phyloP scores from a whole-genome alignment of 2,797 vertebrate genomes.

The Ciconia nigra region DNA sequence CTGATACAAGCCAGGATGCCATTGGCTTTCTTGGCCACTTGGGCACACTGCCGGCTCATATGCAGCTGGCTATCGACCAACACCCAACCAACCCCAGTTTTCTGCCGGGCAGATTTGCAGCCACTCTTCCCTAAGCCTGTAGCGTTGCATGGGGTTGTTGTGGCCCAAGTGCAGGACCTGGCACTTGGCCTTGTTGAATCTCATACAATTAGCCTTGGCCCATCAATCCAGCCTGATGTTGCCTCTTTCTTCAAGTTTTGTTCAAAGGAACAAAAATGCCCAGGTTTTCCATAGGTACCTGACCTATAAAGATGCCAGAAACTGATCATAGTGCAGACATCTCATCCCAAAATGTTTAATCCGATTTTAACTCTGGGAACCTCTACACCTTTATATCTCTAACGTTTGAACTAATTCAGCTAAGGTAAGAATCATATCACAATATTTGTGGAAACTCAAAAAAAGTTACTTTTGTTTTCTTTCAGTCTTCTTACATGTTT shows the following conservation, averaged over 20 bases:
- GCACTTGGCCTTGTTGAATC: not conserved
- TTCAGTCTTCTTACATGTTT: not conserved
- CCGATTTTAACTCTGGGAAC: not conserved
- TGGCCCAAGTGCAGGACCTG: not conserved
- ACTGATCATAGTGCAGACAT: not conserved
- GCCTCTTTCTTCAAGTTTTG: not conserved
- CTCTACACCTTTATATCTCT: not conserved
- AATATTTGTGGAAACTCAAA: not conserved
- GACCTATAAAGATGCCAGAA: not conserved
- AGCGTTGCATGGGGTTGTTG: accelerated
- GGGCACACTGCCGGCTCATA: not conserved
- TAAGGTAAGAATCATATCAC: not conserved
- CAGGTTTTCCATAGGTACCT: not conserved
- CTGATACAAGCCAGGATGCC: not conserved
- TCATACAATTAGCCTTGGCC: not conserved
- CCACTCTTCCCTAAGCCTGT: too few species aligned
- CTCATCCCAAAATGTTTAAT: not conserved
- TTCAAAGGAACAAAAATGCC: not conserved
- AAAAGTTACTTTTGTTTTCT: not conserved
- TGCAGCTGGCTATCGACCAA: accelerated
- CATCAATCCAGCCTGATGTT: not conserved
- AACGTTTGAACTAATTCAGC: not conserved
- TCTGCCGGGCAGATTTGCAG: accelerated
- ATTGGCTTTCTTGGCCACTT: not conserved
- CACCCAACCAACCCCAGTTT: not conserved